These are phyloP conservation scores for Scaptomyza reducta DNA, from an alignment of 2,888 invertebrate genomes.

Conservation along the genomic window DNA sequence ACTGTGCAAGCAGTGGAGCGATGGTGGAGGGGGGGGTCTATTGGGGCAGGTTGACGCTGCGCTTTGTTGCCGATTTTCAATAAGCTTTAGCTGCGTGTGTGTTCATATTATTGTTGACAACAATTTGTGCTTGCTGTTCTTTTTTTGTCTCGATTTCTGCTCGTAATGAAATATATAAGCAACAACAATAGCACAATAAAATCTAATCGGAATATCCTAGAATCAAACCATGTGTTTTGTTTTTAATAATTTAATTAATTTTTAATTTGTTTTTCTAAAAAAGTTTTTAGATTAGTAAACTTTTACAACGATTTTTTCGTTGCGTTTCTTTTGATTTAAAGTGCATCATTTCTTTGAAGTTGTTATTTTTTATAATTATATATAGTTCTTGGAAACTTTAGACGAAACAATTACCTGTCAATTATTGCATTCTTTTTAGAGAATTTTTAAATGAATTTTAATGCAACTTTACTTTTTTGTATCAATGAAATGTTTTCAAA, in stretches of 20 bases:
- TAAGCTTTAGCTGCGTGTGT: slow-evolving; percentile 42
- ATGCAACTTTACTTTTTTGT: too few species aligned
- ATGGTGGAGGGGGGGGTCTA: too few species aligned
- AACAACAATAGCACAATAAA: slow-evolving; percentile 20
- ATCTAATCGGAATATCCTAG: background rate
- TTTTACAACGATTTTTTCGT: background rate
- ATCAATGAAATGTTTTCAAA: too few species aligned
- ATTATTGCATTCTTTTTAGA: too few species aligned
- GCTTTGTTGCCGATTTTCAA: slow-evolving; percentile 65
- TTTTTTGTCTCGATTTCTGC: slow-evolving; percentile 5
- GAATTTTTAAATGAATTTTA: too few species aligned
- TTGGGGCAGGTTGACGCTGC: slow-evolving; percentile 25
- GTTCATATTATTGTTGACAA: slow-evolving; percentile 42
- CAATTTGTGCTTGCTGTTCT: slow-evolving; percentile 30
- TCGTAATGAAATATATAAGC: slow-evolving; percentile 24
- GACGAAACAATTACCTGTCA: background rate
- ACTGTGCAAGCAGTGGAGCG: slow-evolving; percentile 6
- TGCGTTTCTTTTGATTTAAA: background rate
- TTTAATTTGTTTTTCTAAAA: background rate
- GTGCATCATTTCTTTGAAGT: background rate
- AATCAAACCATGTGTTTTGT: background rate
- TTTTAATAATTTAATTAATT: too few species aligned
- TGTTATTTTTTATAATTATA: background rate
- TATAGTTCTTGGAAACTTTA: background rate
- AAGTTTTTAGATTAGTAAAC: background rate